These are phyloP conservation scores for Amphipoea oculea DNA, from an alignment of 2,888 invertebrate genomes.

Conservation along the genomic window DNA sequence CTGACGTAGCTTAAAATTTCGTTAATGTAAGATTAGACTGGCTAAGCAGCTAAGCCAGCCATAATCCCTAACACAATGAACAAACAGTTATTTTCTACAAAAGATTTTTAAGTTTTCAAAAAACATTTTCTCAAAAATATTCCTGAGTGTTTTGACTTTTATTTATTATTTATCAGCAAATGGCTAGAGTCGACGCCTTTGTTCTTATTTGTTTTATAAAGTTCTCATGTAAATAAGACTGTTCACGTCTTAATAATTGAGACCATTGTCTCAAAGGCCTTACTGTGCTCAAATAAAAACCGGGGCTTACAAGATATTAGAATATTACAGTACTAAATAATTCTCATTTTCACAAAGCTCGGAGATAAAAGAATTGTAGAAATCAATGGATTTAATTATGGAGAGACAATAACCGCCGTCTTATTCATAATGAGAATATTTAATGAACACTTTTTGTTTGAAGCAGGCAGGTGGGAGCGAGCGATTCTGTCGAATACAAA, in stretches of 20 bases:
- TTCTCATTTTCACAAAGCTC: slow-evolving; percentile 22
- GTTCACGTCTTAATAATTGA: slow-evolving; percentile 34
- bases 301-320: slow-evolving; percentile 1
- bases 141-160: slow-evolving; percentile 4
- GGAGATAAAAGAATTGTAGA: slow-evolving; percentile 32
- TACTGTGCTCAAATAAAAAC: slow-evolving; percentile 26
- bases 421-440: slow-evolving; percentile 24
- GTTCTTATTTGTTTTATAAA: slow-evolving; percentile 36
- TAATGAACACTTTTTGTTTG: slow-evolving; percentile 32
- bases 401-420: slow-evolving; percentile 16
- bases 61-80: neutral
- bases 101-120: neutral
- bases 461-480: slow-evolving; percentile 1
- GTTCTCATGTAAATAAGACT: slow-evolving; percentile 34
- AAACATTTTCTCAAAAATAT: slow-evolving; percentile 6
- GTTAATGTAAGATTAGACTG: neutral
- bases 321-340: slow-evolving; percentile 36
- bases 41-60: neutral
- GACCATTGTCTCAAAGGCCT: slow-evolving; percentile 28
- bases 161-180: slow-evolving; percentile 19
- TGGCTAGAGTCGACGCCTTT: slow-evolving; percentile 21
- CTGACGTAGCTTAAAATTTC: neutral
- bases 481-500: neutral
- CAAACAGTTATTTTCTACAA: neutral
- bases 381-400: slow-evolving; percentile 30